A percentile compares a stretch with the other conserved stretches of the same genome.
Conservation (phyloP, 2,113 vertebrate genomes). For the Rhinopomastus cyanomelas region DNA sequence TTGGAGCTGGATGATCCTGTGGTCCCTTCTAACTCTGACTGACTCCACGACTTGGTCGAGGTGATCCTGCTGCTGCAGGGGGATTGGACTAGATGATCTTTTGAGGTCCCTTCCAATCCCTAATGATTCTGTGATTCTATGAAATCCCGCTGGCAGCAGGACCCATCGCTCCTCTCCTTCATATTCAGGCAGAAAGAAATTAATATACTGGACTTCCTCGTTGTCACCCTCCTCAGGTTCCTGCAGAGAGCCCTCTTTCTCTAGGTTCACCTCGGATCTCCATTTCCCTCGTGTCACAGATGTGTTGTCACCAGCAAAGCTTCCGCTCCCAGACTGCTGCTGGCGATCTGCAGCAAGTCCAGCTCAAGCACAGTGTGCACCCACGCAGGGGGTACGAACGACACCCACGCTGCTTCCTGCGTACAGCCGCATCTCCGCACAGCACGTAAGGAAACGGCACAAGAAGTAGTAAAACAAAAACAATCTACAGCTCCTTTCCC, state of each 20-base stretch:
- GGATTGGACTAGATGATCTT: too few relatives aligned
- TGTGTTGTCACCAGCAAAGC: background rate
- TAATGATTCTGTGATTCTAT: too few relatives aligned
- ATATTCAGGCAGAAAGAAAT: constrained; percentile 14
- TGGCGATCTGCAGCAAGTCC: background rate
- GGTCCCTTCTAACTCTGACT: too few relatives aligned
- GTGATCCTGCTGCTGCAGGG: too few relatives aligned
- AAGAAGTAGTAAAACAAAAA: background rate
- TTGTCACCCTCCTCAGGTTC: background rate
- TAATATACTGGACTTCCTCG: background rate
- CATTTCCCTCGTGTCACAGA: background rate
- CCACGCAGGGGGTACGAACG: background rate
- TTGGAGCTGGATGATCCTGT: too few relatives aligned
- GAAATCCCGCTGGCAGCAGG: background rate
- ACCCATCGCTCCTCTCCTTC: background rate
- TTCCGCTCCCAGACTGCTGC: background rate
- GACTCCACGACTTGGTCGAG: too few relatives aligned
- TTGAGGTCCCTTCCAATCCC: too few relatives aligned
- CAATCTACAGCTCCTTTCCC: background rate
- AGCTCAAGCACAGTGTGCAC: background rate
- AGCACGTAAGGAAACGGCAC: background rate
- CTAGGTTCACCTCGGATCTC: background rate
- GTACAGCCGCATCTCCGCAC: background rate
- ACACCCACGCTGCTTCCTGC: background rate
- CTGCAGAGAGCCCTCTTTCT: background rate